Evolutionary conservation across 1,140 invertebrate species (phyloP), one percentile per base, ranked within the genome.

Genomic region (Cyphomyrmex costatus): DNA sequence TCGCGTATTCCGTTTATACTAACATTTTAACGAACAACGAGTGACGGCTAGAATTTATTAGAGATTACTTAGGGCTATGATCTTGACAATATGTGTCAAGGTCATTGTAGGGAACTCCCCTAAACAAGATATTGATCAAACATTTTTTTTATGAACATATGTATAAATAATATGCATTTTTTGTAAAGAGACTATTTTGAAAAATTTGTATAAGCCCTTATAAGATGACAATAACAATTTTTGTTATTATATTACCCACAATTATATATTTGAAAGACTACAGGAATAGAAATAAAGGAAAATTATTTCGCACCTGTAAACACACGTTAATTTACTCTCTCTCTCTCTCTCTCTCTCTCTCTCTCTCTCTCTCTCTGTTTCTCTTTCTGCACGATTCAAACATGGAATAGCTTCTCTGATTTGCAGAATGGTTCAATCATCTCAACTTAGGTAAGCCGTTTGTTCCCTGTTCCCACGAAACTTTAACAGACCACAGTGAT

Each of bases 371-470:
- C 16, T 63, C 6, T 21, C 24, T 78, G 19, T 46, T 14, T 78
- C 10, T 51, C n/a, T 82, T 27, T 73, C 66, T 82, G 33, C n/a
- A n/a, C n/a, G 49, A 56, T 42, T 53, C 27, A 16, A 68, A 77
- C n/a, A 21, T 70, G 0, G 36, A 80, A 19, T 27, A 77, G 63
- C 87, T 88, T 49, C 70, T 84, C 79, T 68, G 78, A 76, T 83
- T 80, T 65, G 46, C 51, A 84, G 87, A 88, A 84, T 83, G 79
- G 56, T 88, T 84, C 46, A 51, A 53, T 87, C 33, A 49, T 76
- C 49, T 76, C 51, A 24, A 63, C 63, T 79, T 61, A 77, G 56
- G 61, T 49, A 73, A 56, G 79, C 46, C 30, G 42, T 60, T 58
- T 19, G 42, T 87, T 70, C 21, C 16, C 30, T 49, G 19, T 12